Evolutionary conservation across 2,797 vertebrate species (phyloP).

Genomic region (Trichosurus vulpecula): DNA sequence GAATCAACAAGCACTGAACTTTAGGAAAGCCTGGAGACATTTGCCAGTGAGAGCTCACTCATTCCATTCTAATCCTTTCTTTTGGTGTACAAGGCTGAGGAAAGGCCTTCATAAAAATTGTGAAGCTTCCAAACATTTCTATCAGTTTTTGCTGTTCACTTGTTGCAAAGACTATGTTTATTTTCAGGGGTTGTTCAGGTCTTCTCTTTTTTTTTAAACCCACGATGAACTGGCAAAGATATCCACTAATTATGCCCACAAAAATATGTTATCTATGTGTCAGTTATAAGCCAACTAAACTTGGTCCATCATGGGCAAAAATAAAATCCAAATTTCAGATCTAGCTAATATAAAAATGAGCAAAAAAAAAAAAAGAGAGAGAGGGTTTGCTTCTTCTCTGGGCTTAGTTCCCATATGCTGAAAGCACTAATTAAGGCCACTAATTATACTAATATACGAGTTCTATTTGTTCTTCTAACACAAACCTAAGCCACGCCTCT

Average conservation of each 20-base stretch:
- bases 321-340: not conserved
- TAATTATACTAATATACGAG: not conserved
- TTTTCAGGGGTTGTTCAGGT: not conserved
- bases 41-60: accelerated
- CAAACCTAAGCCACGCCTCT: not conserved
- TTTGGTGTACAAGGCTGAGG: not conserved
- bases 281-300: not conserved
- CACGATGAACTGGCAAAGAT: not conserved
- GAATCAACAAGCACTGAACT: not conserved
- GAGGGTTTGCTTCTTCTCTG: not conserved
- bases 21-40: not conserved
- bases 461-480: not conserved
- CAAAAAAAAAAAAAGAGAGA: not conserved
- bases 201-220: not conserved
- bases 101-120: not conserved
- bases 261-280: not conserved
- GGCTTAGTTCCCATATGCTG: not conserved
- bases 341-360: not conserved
- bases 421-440: not conserved
- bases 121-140: not conserved
- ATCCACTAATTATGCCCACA: not conserved
- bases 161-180: not conserved
- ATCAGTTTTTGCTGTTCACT: not conserved
- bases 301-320: not conserved
- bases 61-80: not conserved